Conservation (phyloP, 2,113 vertebrate species). For the Phyllostomus hastatus region DNA sequence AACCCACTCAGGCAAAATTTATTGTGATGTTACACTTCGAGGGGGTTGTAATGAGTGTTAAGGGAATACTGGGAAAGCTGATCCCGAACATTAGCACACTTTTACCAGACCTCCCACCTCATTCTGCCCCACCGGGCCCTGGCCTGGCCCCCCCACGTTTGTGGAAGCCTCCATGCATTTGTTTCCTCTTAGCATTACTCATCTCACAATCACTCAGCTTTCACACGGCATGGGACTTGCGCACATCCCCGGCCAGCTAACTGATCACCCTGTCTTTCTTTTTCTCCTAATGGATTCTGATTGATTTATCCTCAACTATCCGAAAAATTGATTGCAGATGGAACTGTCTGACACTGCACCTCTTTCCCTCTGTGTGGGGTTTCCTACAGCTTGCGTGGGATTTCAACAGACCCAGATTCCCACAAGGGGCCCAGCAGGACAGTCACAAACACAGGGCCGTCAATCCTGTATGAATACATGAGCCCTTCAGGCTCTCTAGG, state of each 20-base stretch:
- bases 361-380: neutral
- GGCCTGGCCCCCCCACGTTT: neutral
- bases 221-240: neutral
- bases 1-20: neutral
- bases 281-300: neutral
- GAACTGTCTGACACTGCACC: no score
- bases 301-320: neutral
- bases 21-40: neutral
- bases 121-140: neutral
- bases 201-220: neutral
- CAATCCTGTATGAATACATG: accelerated
- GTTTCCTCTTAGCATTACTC: neutral
- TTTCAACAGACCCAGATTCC: neutral
- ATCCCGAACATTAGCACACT: neutral
- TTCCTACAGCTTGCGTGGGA: no score
- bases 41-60: neutral
- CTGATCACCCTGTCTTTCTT: neutral
- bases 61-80: neutral
- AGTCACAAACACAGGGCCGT: neutral
- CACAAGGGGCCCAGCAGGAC: accelerated
- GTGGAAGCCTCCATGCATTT: neutral
- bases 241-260: neutral
- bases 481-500: neutral
- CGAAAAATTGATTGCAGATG: neutral
- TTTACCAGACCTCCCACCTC: neutral